Base-by-base conservation (phyloP, 2,113 vertebrate species). In the Mormyrus lacerda region DNA sequence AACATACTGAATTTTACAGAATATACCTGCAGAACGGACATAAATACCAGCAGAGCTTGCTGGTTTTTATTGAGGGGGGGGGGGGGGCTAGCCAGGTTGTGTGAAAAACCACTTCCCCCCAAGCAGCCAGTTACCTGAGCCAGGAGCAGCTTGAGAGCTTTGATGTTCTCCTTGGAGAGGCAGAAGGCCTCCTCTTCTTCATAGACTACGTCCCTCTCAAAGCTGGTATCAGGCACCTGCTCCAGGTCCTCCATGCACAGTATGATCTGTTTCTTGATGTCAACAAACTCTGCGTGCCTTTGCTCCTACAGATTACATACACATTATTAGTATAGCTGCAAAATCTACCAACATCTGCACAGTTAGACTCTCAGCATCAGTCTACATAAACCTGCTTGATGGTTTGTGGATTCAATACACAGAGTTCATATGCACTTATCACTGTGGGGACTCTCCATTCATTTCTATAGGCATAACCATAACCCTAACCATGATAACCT, bases 111-210 rank as follows among this genome's bases (percentile, higher is more conserved):
- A 24, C 35, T 5, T 1, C 2, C 27, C 27, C 7, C 6, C 19
- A 3, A 5, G 39, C 19, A 2, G 51, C 0, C 0, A 0, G 61
- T 0, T 15, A 99, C 98, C 97, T 97, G 96, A 89, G 91, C 92
- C 19, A 97, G 96, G 47, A 99, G 93, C 0, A 93, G 92, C 88
- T 97, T 97, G 0, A 99, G 95, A 0, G 97, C 93, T 31, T 91
- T 7, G 0, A 99, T 96, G 89, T 99, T 99, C 87, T 97, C 97
- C 5, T 90, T 10, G 0, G 98, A 99, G 39, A 99, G 91, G 89
- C 97, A 98, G 91, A 99, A 99, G 0, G 95, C 94, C 0, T 97
- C 97, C 89, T 97, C 96, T 0, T 98, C 96, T 91, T 98, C 97
- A 19, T 95, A 97, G 90, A 97, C 96, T 39, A 97, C 97, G 0